Evolutionary conservation across 1,140 invertebrate species (phyloP), one percentile per base, ranked within the genome.

Genomic region (Ruditapes philippinarum): DNA sequence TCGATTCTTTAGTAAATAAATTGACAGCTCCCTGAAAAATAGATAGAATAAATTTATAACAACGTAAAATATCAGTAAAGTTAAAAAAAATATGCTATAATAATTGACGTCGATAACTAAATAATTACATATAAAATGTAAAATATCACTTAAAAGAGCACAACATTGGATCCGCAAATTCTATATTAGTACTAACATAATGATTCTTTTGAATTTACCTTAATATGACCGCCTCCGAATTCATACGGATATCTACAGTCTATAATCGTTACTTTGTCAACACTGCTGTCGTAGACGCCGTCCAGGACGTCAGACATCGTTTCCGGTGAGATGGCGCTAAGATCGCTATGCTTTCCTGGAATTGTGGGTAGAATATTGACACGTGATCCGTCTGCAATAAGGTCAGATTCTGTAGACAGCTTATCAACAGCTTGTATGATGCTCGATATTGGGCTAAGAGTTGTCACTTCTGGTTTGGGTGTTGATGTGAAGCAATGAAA

Each of bases 191-290:
- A 45, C 31, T 81, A 62, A 33, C 22, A 11, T 7, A 31, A 79
- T 1, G 11, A 54, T 22, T n/a, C n/a, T 81, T 25, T 45, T 36
- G 0, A 57, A 74, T 87, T 89, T 87, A 95, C 94, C 14, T 95
- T 93, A 45, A 99, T 99, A 94, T 99, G 99, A 0, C 99, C 99
- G n/a, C 98, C 99, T 19, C 98, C 97, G 94, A 96, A 99, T 95
- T 99, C 99, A 95, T 99, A 99, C 0, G 99, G 99, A 95, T 99
- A 99, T 1, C 99, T 97, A 92, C 94, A 96, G 94, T 96, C 96
- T 70, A 96, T 95, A 42, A 96, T 93, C 38, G 85, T 81, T 65
- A 74, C 92, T 38, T 92, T 80, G 28, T 92, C 91, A 22, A 94
- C 65, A 9, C 28, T 54, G 22, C 94, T 62, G 17, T 70, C 38